Base-by-base conservation (phyloP, 2,113 vertebrate species). In the Hyperoodon ampullatus region DNA sequence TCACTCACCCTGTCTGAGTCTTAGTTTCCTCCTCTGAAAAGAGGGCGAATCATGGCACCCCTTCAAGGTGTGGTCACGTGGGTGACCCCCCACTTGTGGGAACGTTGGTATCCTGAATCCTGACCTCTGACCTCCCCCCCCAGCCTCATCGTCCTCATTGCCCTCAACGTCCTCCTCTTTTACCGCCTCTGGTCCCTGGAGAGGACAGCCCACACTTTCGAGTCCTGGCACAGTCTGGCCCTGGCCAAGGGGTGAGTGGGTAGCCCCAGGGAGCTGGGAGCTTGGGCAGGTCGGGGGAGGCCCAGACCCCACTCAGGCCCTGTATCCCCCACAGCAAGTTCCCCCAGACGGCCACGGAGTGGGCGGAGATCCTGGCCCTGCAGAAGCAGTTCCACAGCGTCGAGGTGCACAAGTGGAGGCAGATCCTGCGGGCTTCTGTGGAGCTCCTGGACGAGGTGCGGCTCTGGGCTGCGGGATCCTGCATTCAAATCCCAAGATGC, bases 101-200 rank as follows among this genome's bases (percentile, higher is more conserved):
- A 63, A 33, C 50, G 0, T 58, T 42, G 21, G 24, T 10, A 1
- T 11, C 78, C 47, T 12, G 70, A 24, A 18, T 1, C 70, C 42
- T 94, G 84, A 8, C 35, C 35, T 66, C 90, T 55, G 42, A 77
- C 74, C 30, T 19, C 6, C 13, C 77, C 47, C 80, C 47, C 55
- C 92, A 99, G 99, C 97, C 98, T 99, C 95, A 98, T 99, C 93
- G 98, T 99, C 96, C 98, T 99, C 97, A 99, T 99, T 26, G 99
- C 99, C 39, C 98, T 99, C 97, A 99, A 99, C 44, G 98, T 99
- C 98, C 99, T 99, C 98, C 99, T 99, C 81, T 99, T 99, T 97
- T 99, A 99, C 98, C 99, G 99, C 92, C 99, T 99, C 85, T 99
- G 99, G 98, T 98, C 99, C 94, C 98, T 99, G 98, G 99, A 99